Conservation (phyloP, 2,888 invertebrate genomes). For the Tryphoninae sp. region DNA sequence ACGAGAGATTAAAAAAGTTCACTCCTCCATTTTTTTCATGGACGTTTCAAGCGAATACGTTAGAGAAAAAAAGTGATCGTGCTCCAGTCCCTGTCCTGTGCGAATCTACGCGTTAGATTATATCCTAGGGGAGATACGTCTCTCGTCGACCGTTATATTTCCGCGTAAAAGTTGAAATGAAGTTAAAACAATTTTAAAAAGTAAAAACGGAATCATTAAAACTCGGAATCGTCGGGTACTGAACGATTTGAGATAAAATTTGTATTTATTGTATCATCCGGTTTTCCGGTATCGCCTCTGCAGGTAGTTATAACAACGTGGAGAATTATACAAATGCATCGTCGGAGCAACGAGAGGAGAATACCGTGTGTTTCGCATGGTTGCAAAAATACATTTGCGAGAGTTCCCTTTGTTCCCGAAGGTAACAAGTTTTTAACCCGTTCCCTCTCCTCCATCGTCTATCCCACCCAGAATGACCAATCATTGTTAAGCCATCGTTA, state of each 20-base stretch:
- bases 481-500: not conserved
- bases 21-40: no score
- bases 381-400: not conserved
- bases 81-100: no score
- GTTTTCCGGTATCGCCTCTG: not conserved
- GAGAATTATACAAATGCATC: not conserved
- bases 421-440: constrained; percentile 4
- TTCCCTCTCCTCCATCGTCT: not conserved
- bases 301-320: not conserved
- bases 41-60: no score
- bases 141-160: not conserved
- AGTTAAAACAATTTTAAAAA: not conserved
- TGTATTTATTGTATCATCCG: not conserved
- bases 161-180: not conserved
- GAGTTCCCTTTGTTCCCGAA: not conserved
- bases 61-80: no score
- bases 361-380: not conserved
- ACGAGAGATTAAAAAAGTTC: no score
- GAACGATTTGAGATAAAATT: not conserved
- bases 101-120: not conserved
- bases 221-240: not conserved
- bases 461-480: not conserved
- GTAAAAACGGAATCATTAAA: not conserved
- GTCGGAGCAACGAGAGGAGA: not conserved
- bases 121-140: not conserved